Base-by-base conservation (phyloP, 2,888 invertebrate species). In the Perdita meconis region DNA sequence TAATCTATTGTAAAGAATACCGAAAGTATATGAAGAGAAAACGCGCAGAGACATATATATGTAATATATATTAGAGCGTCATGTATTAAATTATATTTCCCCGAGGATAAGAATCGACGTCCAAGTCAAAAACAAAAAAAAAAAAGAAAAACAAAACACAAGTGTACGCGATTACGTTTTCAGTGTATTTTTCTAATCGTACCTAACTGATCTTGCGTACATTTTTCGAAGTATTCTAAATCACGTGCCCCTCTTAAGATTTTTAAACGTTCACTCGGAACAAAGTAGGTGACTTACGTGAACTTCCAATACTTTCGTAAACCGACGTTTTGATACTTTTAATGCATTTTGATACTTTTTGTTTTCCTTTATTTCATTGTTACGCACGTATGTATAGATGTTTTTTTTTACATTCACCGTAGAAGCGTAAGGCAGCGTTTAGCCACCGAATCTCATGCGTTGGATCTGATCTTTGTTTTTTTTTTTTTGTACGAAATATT, bases 251-350 rank as follows among this genome's bases (percentile, higher is more conserved):
- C 61, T 55, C 22, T 36, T 16, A 59, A 64, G 70, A 72, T 65
- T 63, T 66, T 26, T 65, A 68, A 78, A 61, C 68, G 61, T 67
- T 70, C 51, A 60, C 42, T 65, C 66, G 70, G 68, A 60, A 53
- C 51, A 72, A 64, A 36, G 24, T 68, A 36, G n/a, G 19, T 19
- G 60, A 55, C 53, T 66, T 61, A 60, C 36, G 75, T 30, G 85
- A 89, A 90, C 90, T 90, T 90, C 90, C 90, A 90, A 86, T 88
- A 88, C 85, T 80, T 87, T 88, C 85, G 83, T 83, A 86, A n/a
- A 83, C 81, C 84, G 69, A 76, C 76, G 72, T 73, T 84, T 83
- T 86, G 71, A 70, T 82, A 80, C 72, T 79, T 80, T 84, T 81
- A 75, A 80, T 81, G 69, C 81, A 69, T 77, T 78, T 70, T 47